These are phyloP conservation scores for Eupithecia pulchellata DNA, from an alignment of 2,888 invertebrate species.

Conservation along the genomic window DNA sequence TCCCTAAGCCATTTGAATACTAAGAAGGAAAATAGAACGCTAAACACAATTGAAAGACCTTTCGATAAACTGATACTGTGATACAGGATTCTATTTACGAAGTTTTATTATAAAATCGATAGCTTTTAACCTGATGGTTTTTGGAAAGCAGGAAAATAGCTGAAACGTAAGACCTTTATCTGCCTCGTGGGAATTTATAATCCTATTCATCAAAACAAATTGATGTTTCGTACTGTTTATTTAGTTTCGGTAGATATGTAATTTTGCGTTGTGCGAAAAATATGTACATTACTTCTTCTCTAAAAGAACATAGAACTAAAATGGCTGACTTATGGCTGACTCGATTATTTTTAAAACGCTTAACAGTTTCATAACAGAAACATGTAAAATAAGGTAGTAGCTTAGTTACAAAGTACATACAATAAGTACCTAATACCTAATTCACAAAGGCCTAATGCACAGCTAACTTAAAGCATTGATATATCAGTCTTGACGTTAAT, in stretches of 20 bases:
- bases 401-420: no score
- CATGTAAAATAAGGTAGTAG: no score
- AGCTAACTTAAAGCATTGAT: no score
- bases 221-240: not conserved
- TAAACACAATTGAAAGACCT: conserved; percentile 23
- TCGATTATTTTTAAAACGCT: not conserved
- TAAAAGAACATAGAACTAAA: no score
- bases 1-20: conserved; percentile 50
- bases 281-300: no score
- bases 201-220: not conserved
- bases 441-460: no score
- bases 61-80: conserved; percentile 27
- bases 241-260: not conserved
- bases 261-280: not conserved
- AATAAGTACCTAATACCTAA: no score
- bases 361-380: not conserved
- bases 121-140: conserved; percentile 27
- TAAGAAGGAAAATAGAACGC: conserved; percentile 34
- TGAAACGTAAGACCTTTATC: not conserved
- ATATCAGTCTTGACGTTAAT: no score
- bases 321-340: no score
- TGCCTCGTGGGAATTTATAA: not conserved
- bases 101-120: conserved; percentile 27
- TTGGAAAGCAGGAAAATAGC: conserved; percentile 4
- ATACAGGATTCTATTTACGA: conserved; percentile 23